Evolutionary conservation across 2,113 vertebrate species (phyloP).

Genomic region (Boleophthalmus pectinirostris): DNA sequence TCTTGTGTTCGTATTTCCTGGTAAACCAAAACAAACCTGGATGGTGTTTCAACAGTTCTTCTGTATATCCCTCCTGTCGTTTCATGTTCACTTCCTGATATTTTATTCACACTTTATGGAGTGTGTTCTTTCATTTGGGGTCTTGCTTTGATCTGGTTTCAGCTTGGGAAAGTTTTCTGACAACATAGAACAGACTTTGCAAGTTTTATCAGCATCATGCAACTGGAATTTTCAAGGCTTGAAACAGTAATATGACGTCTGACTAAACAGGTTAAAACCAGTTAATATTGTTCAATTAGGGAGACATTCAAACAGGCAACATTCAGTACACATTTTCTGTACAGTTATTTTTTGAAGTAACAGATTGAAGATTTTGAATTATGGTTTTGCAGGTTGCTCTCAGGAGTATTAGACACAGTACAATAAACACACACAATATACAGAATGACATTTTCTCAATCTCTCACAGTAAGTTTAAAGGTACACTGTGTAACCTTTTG

Average conservation of each 20-base stretch:
- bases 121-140: slow-evolving; percentile 14
- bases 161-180: slow-evolving; percentile 16
- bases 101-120: slow-evolving; percentile 28
- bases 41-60: background rate
- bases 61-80: slow-evolving; percentile 9
- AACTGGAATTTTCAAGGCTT: background rate
- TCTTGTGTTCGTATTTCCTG: slow-evolving; percentile 3
- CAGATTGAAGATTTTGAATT: background rate
- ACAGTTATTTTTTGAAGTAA: no score
- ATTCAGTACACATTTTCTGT: background rate
- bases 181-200: slow-evolving; percentile 3
- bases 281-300: background rate
- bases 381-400: background rate
- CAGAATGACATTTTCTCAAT: no score
- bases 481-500: no score
- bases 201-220: slow-evolving; percentile 5
- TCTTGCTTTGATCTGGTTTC: slow-evolving; percentile 19
- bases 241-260: background rate
- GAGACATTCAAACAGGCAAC: background rate
- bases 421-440: no score
- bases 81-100: slow-evolving; percentile 19
- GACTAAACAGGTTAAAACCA: background rate
- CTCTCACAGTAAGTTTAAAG: no score
- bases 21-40: slow-evolving; percentile 4
- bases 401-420: background rate